A percentile compares a stretch with the other conserved stretches of the same genome.
Evolutionary conservation across 2,797 vertebrate species (phyloP).

Genomic region (Alectoris magna): DNA sequence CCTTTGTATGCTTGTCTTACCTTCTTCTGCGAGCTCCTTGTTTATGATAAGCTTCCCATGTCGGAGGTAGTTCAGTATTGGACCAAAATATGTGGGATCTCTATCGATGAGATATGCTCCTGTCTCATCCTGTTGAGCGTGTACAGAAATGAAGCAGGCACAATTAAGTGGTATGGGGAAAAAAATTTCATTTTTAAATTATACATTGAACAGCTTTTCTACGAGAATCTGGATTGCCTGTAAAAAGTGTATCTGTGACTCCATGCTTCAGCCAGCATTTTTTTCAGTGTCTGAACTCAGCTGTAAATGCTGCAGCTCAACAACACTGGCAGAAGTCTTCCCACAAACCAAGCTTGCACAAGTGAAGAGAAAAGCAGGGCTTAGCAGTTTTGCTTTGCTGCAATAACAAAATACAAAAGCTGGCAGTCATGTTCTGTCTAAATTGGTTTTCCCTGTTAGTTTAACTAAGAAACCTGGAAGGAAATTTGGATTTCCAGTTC

Average conservation of each 20-base stretch:
- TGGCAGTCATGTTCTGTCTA: neutral
- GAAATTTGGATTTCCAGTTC: neutral
- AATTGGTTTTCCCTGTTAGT: neutral
- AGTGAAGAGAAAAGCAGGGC: neutral
- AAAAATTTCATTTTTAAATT: neutral
- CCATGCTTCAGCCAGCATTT: neutral
- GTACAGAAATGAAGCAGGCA: neutral
- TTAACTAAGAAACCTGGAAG: neutral
- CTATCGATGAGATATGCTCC: constrained; percentile 96
- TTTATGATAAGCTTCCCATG: constrained; percentile 96
- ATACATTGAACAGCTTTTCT: neutral
- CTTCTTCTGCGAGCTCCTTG: constrained; percentile 95
- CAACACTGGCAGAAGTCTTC: fast-evolving
- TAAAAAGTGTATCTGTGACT: fast-evolving
- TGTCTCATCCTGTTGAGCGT: constrained; percentile 86
- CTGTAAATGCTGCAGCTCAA: neutral
- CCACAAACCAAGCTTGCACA: neutral
- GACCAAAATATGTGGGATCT: constrained; percentile 94
- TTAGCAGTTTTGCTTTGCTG: neutral
- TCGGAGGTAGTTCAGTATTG: constrained; percentile 94
- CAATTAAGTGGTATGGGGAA: neutral
- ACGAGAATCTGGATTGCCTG: neutral
- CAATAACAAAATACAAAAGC: neutral
- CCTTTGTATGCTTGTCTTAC: constrained; percentile 69
- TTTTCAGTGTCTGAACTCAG: neutral